Evolutionary conservation across 2,113 vertebrate species (phyloP).

Genomic region (Otocyon megalotis): DNA sequence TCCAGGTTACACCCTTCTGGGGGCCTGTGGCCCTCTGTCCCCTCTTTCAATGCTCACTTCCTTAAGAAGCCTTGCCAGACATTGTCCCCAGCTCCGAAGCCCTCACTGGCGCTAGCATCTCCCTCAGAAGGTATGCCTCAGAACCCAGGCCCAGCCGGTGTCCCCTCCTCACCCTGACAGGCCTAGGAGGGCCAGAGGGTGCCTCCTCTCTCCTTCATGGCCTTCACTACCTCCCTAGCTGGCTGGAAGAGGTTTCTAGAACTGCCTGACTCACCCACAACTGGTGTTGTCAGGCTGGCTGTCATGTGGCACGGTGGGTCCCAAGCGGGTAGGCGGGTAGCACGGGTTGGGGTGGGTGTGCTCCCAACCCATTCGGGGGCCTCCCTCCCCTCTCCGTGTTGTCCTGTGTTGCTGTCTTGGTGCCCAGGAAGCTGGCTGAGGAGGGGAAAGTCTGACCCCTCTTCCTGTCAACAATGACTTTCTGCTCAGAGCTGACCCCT

Average conservation of each 20-base stretch:
- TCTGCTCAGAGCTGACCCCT: constrained; percentile 61
- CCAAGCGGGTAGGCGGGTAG: rapidly evolving
- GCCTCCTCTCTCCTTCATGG: neutral
- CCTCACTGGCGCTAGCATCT: neutral
- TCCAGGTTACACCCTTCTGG: neutral
- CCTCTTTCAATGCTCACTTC: neutral
- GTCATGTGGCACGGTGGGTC: neutral
- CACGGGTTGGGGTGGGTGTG: neutral
- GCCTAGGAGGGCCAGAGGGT: neutral
- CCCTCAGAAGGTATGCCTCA: neutral
- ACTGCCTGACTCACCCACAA: constrained; percentile 52
- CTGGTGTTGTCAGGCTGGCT: neutral
- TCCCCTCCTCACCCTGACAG: too few relatives aligned
- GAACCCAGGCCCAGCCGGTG: neutral
- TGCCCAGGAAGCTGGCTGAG: neutral
- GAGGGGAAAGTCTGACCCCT: constrained; percentile 65
- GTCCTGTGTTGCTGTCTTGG: constrained; percentile 35
- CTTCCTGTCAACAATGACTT: constrained; percentile 76
- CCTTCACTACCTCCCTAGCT: neutral
- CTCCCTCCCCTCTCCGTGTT: neutral
- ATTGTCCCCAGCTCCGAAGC: neutral
- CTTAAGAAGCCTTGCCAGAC: neutral
- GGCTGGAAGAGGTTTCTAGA: neutral
- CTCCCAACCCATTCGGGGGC: neutral
- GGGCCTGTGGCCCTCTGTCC: neutral